A percentile compares a stretch with the other conserved stretches of the same genome.
phyloP scores from a whole-genome alignment of 2,113 vertebrate species.

The Cardinalis cardinalis region DNA sequence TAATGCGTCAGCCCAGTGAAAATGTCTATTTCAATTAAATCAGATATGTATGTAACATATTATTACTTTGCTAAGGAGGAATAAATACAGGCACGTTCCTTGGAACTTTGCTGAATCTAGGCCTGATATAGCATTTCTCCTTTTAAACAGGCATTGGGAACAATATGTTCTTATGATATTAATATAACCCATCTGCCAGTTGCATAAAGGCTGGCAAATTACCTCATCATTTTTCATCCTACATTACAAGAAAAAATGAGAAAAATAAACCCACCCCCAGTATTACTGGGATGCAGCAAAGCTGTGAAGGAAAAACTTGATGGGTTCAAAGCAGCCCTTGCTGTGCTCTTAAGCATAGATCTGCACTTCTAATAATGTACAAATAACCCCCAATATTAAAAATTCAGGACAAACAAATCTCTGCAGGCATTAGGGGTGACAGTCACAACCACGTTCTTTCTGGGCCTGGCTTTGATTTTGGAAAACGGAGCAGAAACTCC shows the following conservation, averaged over 20 bases:
- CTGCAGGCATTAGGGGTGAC: not conserved
- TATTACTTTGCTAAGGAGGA: not conserved
- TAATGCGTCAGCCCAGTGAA: not conserved
- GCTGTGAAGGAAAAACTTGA: not conserved
- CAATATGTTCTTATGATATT: slow-evolving; percentile 63
- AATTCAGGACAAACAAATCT: not conserved
- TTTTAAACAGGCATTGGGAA: slow-evolving; percentile 17
- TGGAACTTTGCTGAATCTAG: not conserved
- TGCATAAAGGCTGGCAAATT: slow-evolving; percentile 51
- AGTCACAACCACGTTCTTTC: not conserved
- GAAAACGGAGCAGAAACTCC: not conserved
- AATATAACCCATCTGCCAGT: slow-evolving; percentile 61
- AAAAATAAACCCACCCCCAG: not conserved
- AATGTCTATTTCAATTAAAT: not conserved
- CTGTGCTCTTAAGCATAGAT: not conserved
- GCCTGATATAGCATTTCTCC: slow-evolving; percentile 23
- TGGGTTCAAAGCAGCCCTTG: not conserved
- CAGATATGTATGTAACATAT: not conserved
- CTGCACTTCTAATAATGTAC: not conserved
- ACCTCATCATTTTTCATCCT: slow-evolving; percentile 34
- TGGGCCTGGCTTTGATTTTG: not conserved
- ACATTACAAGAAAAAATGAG: slow-evolving; percentile 5
- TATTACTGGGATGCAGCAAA: not conserved
- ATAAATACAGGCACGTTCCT: slow-evolving; percentile 19
- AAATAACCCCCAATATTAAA: not conserved